Evolutionary conservation across 1,140 invertebrate species (phyloP), one percentile per base, ranked within the genome.

Genomic region (Mylabris phalerata): DNA sequence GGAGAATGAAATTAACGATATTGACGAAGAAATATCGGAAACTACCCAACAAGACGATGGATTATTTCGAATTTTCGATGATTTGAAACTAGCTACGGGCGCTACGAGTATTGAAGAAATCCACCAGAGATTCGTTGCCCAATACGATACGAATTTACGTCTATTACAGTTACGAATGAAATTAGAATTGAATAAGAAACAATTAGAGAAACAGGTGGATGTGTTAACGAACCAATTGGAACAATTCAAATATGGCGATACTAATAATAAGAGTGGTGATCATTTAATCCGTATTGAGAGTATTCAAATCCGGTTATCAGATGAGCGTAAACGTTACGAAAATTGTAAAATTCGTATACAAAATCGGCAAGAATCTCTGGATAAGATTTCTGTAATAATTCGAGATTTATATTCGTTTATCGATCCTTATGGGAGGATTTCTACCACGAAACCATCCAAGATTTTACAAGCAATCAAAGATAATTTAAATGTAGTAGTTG

Each of bases 21-120:
- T 66, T 2, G 75, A 65, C 1, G 64, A 70, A 7, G 60, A 70
- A 43, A 68, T 63, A 50, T 62, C 69, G 13, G 69, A 72, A 32
- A 66, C 61, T 1, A 49, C 64, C 7, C 69, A 69, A 13, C 63
- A 71, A 55, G 72, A 71, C 75, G 47, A 65, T 82, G 24, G 70
- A 78, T 41, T 71, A 73, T 84, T 89, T 43, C 80, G 83, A 7
- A 75, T 81, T 10, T 89, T 90, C 69, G 81, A 83, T 41, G 84
- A 82, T 59, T 71, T 92, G 0, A 87, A 87, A 76, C 82, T 82
- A 69, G 83, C 84, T 0, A 89, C 88, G 3, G 88, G 82, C 81
- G 88, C 86, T 4, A 86, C 83, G 4, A 85, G 82, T 40, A 80
- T 84, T 0, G 82, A 86, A 50, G 83, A 89, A 63, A 86, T 91